Evolutionary conservation across 2,797 vertebrate species (phyloP), one percentile per base, ranked within the genome.

Genomic region (Enteromius treurensis): DNA sequence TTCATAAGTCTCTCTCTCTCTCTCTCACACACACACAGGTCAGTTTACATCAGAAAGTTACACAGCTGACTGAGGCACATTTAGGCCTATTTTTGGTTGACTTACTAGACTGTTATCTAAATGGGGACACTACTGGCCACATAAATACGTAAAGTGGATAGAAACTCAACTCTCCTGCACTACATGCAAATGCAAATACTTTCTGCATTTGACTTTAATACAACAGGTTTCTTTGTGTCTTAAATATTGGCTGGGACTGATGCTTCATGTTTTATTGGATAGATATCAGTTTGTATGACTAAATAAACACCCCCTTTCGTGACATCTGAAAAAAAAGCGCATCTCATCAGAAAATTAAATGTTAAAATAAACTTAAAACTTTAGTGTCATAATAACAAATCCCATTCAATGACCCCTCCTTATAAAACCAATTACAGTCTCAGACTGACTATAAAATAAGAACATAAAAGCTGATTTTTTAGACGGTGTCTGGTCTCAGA

Each of bases 1-100:
- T 74, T 91, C 90, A 93, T 81, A 81, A 55, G 21, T 87, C n/a
- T 51, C 6, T 34, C 77, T 78, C 29, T 34, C 29, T 8, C 13
- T 87, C 53, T n/a, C n/a, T n/a, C n/a, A 60, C 23, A 70, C 23
- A 77, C 64, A 77, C 7, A 51, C 58, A 47, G 26, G 53, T 77
- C 40, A 47, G 10, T 29, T 65, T 62, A 62, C 55, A 45, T 47
- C 76, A 77, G 14, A 51, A 23, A 64, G 40, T 14, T 45, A 82
- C 19, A 47, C 45, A 0, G 34, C 37, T 65, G 62, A 49, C 26
- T 21, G 10, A 32, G 9, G 29, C 40, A 47, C 2, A 23, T 23
- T 80, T 74, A 19, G 47, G 5, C 9, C 26, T 51, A 32, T 32
- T 67, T 3, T 32, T 49, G 26, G 8, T 4, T 67, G 64, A 26